phyloP scores from a whole-genome alignment of 2,113 vertebrate genomes.

The Xiphophorus hellerii region DNA sequence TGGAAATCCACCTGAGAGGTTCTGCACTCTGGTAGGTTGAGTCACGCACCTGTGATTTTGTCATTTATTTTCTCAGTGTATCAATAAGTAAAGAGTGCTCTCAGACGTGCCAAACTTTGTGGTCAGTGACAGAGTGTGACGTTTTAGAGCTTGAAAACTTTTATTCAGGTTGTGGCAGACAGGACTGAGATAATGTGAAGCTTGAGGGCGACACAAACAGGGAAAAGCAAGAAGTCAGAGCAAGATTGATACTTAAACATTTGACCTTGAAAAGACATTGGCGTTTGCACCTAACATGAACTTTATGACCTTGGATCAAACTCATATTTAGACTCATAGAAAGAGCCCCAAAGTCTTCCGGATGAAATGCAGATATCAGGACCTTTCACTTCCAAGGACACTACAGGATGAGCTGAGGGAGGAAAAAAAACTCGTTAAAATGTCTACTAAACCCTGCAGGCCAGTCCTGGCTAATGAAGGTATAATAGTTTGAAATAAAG shows the following conservation, averaged over 20 bases:
- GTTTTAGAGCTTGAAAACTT: background rate
- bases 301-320: slow-evolving; percentile 47
- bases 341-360: slow-evolving; percentile 42
- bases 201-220: too few relatives aligned
- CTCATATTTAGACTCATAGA: slow-evolving; percentile 45
- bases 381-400: slow-evolving; percentile 70
- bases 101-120: background rate
- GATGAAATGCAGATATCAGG: slow-evolving; percentile 48
- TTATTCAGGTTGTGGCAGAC: background rate
- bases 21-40: slow-evolving; percentile 96
- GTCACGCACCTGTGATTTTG: background rate
- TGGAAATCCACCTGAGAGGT: slow-evolving; percentile 93
- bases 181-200: background rate
- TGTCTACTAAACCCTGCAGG: slow-evolving; percentile 68
- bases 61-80: background rate
- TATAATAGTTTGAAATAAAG: slow-evolving; percentile 62
- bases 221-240: background rate
- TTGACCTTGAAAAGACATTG: slow-evolving; percentile 40
- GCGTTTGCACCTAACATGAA: slow-evolving; percentile 72
- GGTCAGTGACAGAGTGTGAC: background rate
- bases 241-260: background rate
- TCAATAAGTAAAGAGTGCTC: background rate
- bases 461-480: slow-evolving; percentile 51
- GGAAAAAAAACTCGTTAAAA: slow-evolving; percentile 62
- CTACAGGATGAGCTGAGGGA: slow-evolving; percentile 51